These are phyloP conservation scores for Entomobrya multifasciata DNA, from an alignment of 2,888 invertebrate genomes.

Conservation along the genomic window DNA sequence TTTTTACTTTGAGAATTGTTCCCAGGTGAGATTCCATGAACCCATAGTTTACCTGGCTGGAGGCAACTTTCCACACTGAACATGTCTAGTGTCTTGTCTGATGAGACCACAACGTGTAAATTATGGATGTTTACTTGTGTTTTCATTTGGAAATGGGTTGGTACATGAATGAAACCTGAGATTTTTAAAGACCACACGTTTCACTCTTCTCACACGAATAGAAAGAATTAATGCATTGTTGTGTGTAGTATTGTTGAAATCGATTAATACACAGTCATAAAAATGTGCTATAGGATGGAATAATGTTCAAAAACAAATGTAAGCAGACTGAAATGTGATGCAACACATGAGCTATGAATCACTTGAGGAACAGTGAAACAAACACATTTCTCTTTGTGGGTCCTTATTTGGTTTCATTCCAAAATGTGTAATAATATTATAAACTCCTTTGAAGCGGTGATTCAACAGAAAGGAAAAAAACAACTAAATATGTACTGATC, in stretches of 20 bases:
- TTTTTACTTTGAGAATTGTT: conserved; percentile 52
- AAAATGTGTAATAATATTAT: background rate
- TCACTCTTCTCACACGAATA: conserved; percentile 14
- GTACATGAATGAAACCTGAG: conserved; percentile 65
- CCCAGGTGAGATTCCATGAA: conserved; percentile 70
- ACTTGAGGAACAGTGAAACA: conserved; percentile 20
- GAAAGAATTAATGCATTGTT: conserved; percentile 21
- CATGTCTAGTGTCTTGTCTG: conserved; percentile 48
- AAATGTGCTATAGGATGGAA: conserved; percentile 8
- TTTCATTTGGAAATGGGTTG: conserved; percentile 68
- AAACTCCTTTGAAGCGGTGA: conserved; percentile 13
- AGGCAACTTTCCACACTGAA: conserved; percentile 58
- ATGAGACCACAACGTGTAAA: conserved; percentile 65
- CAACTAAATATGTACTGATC: too few species aligned
- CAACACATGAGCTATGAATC: conserved; percentile 20
- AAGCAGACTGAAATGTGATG: background rate
- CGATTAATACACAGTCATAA: background rate
- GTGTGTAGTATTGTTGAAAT: too few species aligned
- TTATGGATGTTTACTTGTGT: conserved; percentile 58
- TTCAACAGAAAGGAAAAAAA: background rate
- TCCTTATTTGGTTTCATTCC: conserved; percentile 53
- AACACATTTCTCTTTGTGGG: conserved; percentile 24
- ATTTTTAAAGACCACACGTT: conserved; percentile 67
- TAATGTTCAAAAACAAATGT: background rate
- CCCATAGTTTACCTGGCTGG: conserved; percentile 68